Percentiles rank a stretch among this genome's conserved stretches.
These are phyloP conservation scores for Ageneiosus marmoratus DNA, from an alignment of 2,113 vertebrate species.

Conservation along the genomic window DNA sequence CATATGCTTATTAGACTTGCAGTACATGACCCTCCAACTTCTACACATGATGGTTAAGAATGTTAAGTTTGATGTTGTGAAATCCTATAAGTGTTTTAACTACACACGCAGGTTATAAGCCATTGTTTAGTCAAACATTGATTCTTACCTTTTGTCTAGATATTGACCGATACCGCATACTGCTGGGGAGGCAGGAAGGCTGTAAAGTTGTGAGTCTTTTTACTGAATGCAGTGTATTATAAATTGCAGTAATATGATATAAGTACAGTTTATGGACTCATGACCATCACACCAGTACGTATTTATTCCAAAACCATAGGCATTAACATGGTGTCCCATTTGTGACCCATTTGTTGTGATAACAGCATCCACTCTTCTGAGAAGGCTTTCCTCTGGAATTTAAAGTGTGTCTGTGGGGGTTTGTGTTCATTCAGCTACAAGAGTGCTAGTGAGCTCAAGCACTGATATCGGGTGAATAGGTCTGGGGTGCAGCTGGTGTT, in stretches of 20 bases:
- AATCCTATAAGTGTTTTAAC: background rate
- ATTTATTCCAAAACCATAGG: background rate
- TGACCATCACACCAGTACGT: background rate
- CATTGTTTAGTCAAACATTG: background rate
- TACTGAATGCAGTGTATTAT: background rate
- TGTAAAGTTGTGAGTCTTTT: slow-evolving; percentile 81
- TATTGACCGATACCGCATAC: slow-evolving; percentile 84
- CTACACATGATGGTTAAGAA: background rate
- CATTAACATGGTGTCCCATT: background rate
- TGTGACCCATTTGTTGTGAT: background rate
- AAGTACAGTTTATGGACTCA: background rate
- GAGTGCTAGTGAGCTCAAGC: background rate
- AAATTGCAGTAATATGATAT: background rate
- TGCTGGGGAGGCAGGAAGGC: slow-evolving; percentile 78
- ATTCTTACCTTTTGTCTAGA: slow-evolving; percentile 71
- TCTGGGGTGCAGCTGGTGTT: background rate
- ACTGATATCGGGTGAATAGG: background rate
- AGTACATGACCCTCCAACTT: background rate
- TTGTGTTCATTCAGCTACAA: background rate
- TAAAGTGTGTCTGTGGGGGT: background rate
- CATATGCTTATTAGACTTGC: background rate
- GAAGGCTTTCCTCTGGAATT: background rate
- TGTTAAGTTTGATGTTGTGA: background rate
- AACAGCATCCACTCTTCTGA: background rate
- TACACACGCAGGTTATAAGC: background rate